Percentiles rank a stretch among this genome's conserved stretches.
Conservation (phyloP, 2,888 invertebrate genomes). For the Cerastis leucographa region DNA sequence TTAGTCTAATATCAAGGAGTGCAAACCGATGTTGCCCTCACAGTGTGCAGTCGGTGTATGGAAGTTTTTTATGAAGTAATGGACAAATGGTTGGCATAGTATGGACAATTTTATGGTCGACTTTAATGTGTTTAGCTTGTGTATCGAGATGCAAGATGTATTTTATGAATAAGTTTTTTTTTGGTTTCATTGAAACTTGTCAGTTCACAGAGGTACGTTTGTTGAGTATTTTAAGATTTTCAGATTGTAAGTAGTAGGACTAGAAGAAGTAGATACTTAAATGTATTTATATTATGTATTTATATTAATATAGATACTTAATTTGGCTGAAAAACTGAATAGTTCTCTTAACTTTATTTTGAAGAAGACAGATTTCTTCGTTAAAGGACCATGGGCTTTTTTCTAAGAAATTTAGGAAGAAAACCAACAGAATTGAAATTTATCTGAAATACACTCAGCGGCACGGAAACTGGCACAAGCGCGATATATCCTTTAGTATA, state of each 20-base stretch:
- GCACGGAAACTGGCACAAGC: too few relatives aligned
- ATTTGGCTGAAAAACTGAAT: background rate
- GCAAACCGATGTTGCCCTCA: conserved; percentile 89
- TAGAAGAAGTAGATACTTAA: background rate
- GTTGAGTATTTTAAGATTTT: background rate
- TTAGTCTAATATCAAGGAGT: conserved; percentile 89
- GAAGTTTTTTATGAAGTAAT: conserved; percentile 81
- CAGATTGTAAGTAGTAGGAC: background rate
- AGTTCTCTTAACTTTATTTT: background rate
- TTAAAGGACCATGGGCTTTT: background rate
- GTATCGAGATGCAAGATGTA: background rate
- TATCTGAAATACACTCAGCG: too few relatives aligned
- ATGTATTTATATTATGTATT: too few relatives aligned
- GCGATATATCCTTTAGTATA: too few relatives aligned
- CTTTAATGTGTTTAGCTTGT: background rate
- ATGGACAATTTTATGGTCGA: conserved; percentile 61
- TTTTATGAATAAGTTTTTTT: background rate
- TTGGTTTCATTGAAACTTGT: background rate
- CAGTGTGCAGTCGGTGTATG: conserved; percentile 78
- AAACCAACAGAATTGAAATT: background rate
- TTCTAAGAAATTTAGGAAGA: background rate
- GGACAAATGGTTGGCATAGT: conserved; percentile 69
- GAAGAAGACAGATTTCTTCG: background rate
- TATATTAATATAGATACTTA: too few relatives aligned
- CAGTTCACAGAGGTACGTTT: background rate